Evolutionary conservation across 2,888 invertebrate genomes (phyloP), one percentile per base, ranked within the genome.

Genomic region (Odontomyia ornata): DNA sequence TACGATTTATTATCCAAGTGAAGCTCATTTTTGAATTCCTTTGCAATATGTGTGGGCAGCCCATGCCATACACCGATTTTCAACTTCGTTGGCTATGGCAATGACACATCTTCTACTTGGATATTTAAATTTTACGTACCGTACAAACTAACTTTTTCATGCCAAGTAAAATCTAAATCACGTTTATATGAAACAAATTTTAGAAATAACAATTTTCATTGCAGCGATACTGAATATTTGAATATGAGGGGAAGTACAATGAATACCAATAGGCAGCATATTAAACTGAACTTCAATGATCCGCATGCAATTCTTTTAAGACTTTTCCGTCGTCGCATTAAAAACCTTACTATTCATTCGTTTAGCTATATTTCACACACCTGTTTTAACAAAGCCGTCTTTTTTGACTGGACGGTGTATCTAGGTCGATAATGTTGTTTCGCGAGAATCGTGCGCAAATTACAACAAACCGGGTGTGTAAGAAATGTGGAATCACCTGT

Each of bases 71-170:
- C n/a, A n/a, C n/a, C n/a, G n/a, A n/a, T n/a, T n/a, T n/a, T n/a
- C n/a, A n/a, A 82, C 2, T 83, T 82, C 60, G 80, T 80, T 21
- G 15, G 65, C 13, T 43, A 43, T 1, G 81, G 79, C 27, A 65
- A 27, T 0, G 72, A 18, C 18, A 1, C 13, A 78, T 87, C 86
- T 77, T 89, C 87, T 13, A 91, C 89, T 75, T 88, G 86, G 23
- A 94, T 83, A 83, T 92, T 91, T 82, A 94, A 92, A 84, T 93
- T 93, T 81, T 91, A 87, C 1, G 91, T 88, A 57, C 90, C 92
- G 80, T 88, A 87, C 85, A 90, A 83, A 0, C 90, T 90, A 3
- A 88, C 82, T 11, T 85, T 83, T 0, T 86, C 81, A 0, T 90
- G 90, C 11, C 88, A 86, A 0, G 85, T 87, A 75, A 86, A 87